A percentile compares a stretch with the other conserved stretches of the same genome.
phyloP scores from a whole-genome alignment of 1,140 invertebrate species.

The Drosophila novamexicana region DNA sequence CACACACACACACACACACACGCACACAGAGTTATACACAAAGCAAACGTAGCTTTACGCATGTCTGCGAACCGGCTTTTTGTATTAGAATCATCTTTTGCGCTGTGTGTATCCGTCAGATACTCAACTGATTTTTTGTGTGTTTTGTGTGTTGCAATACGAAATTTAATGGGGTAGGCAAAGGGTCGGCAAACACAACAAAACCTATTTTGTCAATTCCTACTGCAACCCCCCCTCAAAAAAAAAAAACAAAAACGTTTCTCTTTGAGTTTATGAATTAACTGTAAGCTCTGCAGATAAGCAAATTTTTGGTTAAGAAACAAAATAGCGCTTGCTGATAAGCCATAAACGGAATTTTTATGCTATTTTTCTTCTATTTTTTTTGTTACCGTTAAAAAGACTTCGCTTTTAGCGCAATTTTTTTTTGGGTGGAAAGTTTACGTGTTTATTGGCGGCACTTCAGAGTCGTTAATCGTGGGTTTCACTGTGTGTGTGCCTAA shows the following conservation, averaged over 20 bases:
- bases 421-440: background rate
- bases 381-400: no score
- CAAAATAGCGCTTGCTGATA: constrained; percentile 3
- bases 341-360: constrained; percentile 22
- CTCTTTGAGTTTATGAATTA: constrained; percentile 37
- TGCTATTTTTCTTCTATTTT: constrained; percentile 10
- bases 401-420: constrained; percentile 19
- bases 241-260: constrained; percentile 3
- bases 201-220: background rate
- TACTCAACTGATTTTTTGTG: constrained; percentile 27
- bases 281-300: constrained; percentile 19
- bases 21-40: constrained; percentile 4
- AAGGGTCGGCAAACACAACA: constrained; percentile 44
- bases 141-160: constrained; percentile 51
- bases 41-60: constrained; percentile 51
- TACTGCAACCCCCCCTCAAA: background rate
- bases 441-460: constrained; percentile 12
- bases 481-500: background rate
- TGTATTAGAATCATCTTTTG: constrained; percentile 64
- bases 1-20: background rate
- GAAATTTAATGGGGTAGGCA: constrained; percentile 78
- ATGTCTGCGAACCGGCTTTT: constrained; percentile 79
- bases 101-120: constrained; percentile 50
- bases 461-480: background rate
- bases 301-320: background rate